phyloP scores from a whole-genome alignment of 1,140 invertebrate genomes.

The Aphelenchoides avenae region DNA sequence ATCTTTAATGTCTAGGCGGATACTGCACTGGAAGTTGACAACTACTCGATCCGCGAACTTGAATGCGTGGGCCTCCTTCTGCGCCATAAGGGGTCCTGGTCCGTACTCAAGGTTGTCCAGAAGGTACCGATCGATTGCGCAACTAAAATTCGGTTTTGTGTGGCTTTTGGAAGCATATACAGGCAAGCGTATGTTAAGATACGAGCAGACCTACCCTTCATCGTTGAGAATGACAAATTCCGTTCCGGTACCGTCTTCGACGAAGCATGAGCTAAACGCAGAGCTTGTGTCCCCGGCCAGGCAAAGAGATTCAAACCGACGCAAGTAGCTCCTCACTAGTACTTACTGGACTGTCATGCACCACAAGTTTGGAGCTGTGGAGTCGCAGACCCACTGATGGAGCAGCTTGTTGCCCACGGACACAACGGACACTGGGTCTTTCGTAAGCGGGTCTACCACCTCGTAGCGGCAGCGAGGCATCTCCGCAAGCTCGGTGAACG shows the following conservation, averaged over 20 bases:
- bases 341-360: constrained; percentile 57
- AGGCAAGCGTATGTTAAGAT: not conserved
- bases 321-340: too few species aligned
- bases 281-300: not conserved
- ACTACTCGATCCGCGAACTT: constrained; percentile 56
- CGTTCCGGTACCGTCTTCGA: constrained; percentile 54
- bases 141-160: constrained; percentile 31
- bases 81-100: constrained; percentile 39
- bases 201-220: too few species aligned
- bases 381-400: constrained; percentile 54
- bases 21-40: constrained; percentile 56
- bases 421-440: constrained; percentile 51
- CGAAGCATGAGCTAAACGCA: constrained; percentile 24
- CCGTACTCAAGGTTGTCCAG: constrained; percentile 56
- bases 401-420: constrained; percentile 51
- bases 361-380: constrained; percentile 52
- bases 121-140: constrained; percentile 54
- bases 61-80: constrained; percentile 58
- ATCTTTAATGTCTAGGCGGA: constrained; percentile 52
- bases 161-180: not conserved
- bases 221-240: constrained; percentile 53
- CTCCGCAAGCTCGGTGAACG: constrained; percentile 55
- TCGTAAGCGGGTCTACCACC: constrained; percentile 42
- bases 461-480: constrained; percentile 56
- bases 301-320: not conserved